These are phyloP conservation scores for Ciconia stormi DNA, from an alignment of 2,113 vertebrate genomes.

Conservation along the genomic window DNA sequence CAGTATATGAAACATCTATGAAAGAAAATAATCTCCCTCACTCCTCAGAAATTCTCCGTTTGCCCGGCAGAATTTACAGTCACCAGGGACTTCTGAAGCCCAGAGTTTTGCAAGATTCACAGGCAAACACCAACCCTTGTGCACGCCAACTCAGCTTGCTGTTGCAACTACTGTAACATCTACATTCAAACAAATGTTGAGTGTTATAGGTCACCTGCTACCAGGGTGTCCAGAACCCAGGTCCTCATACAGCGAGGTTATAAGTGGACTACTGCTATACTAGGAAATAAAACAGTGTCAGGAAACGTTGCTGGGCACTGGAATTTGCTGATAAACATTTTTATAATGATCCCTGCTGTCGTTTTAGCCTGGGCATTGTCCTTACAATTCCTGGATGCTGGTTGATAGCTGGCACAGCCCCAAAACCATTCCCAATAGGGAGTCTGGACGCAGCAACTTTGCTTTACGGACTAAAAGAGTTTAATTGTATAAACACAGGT, in stretches of 20 bases:
- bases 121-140: neutral
- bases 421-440: neutral
- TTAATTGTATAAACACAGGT: neutral
- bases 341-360: neutral
- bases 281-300: neutral
- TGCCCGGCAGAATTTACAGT: neutral
- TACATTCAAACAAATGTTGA: neutral
- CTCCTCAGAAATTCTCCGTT: neutral
- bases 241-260: neutral
- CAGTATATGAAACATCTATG: neutral
- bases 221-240: neutral
- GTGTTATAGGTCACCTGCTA: neutral
- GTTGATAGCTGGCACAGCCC: neutral
- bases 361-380: neutral
- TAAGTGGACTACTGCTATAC: neutral
- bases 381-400: neutral
- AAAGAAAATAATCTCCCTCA: neutral
- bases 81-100: neutral
- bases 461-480: neutral
- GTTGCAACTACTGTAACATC: neutral
- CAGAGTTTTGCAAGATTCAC: neutral
- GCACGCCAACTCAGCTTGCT: neutral
- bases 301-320: neutral
- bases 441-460: neutral
- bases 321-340: neutral